These are phyloP conservation scores for Ophioderma brevispina DNA, from an alignment of 35 echinoderm and acorn worm species.

Conservation along the genomic window DNA sequence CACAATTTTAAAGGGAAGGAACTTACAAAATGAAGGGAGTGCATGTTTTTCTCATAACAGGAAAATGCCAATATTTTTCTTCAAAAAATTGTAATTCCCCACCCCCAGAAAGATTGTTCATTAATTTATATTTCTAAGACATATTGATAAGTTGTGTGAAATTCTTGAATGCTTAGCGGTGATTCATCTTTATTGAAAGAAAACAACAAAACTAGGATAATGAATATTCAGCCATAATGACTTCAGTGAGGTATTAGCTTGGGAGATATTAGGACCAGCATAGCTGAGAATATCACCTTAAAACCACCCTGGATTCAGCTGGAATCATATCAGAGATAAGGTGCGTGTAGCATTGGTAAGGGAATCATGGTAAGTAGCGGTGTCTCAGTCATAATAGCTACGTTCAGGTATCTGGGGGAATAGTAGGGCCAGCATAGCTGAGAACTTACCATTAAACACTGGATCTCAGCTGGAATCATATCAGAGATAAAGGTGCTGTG, in stretches of 20 bases:
- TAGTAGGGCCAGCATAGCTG: conserved; percentile 90
- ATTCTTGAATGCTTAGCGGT: too few species aligned
- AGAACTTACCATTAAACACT: conserved; percentile 94
- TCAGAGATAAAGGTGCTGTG: conserved; percentile 89
- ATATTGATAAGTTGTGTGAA: too few species aligned
- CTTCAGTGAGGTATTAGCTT: conserved; percentile 88
- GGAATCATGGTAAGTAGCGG: conserved; percentile 84
- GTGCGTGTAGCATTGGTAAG: conserved; percentile 80
- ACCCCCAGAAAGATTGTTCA: too few species aligned
- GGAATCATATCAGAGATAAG: conserved; percentile 97
- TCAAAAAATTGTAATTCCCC: too few species aligned
- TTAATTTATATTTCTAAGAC: too few species aligned
- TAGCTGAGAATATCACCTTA: conserved; percentile 94
- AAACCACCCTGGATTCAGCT: conserved; percentile 84
- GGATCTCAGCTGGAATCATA: conserved; percentile 99
- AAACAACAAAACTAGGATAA: conserved; percentile 97
- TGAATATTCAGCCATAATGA: conserved; percentile 87
- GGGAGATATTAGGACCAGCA: conserved; percentile 85
- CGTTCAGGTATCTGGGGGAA: background rate
- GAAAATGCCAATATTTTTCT: too few species aligned
- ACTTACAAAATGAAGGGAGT: too few species aligned
- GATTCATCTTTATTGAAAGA: too few species aligned
- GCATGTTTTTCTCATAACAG: too few species aligned
- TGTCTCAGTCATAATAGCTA: too few species aligned
- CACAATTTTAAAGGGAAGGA: too few species aligned